These are phyloP conservation scores for Delichon dasypus DNA, from an alignment of 2,797 vertebrate species.

Conservation along the genomic window DNA sequence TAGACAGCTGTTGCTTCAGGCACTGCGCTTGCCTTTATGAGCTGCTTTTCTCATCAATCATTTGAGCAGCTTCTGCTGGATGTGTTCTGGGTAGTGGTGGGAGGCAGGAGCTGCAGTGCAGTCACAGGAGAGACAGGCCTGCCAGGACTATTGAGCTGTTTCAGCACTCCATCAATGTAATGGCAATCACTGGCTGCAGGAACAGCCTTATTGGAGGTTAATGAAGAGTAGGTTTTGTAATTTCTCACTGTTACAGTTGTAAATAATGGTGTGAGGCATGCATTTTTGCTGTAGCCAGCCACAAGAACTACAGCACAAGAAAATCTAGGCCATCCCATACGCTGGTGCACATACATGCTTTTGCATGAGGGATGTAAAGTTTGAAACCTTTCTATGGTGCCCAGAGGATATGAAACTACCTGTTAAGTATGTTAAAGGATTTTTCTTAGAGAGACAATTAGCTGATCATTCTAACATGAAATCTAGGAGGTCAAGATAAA, in stretches of 20 bases:
- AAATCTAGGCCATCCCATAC: background rate
- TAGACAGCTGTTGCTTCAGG: constrained; percentile 59
- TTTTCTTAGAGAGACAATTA: background rate
- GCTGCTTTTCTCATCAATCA: constrained; percentile 64
- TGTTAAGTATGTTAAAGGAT: background rate
- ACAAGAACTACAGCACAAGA: background rate
- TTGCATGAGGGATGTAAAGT: background rate
- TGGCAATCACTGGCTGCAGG: constrained; percentile 19
- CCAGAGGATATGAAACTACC: background rate
- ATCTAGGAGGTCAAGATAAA: background rate
- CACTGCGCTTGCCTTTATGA: constrained; percentile 44
- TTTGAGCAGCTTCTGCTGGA: constrained; percentile 32
- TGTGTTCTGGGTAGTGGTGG: background rate
- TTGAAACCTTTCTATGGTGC: background rate
- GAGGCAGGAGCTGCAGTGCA: constrained; percentile 1
- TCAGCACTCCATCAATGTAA: constrained; percentile 50
- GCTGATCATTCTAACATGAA: background rate
- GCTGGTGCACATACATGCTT: background rate
- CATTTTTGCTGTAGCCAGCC: background rate
- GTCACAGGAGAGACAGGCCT: background rate
- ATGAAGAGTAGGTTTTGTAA: constrained; percentile 49
- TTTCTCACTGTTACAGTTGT: constrained; percentile 22
- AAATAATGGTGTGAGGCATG: background rate
- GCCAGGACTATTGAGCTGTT: background rate
- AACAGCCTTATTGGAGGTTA: constrained; percentile 54